These are phyloP conservation scores for Bombus turneri DNA, from an alignment of 1,140 invertebrate genomes.

Conservation along the genomic window DNA sequence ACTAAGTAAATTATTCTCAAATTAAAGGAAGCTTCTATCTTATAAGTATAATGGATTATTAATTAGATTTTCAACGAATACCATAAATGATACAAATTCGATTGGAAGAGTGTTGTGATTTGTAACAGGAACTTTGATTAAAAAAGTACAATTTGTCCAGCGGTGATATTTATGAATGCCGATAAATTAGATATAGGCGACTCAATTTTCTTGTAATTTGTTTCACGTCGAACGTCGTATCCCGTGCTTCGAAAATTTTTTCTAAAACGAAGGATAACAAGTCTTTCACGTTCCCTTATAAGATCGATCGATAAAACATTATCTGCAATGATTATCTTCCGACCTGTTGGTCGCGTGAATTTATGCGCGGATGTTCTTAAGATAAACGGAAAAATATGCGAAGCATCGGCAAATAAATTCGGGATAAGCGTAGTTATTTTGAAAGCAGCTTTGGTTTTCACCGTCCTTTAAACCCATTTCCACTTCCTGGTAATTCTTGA, in stretches of 20 bases:
- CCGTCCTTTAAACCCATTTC: too few relatives aligned
- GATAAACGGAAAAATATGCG: not conserved
- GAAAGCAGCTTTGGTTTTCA: not conserved
- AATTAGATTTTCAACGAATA: not conserved
- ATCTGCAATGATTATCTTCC: not conserved
- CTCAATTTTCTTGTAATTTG: not conserved
- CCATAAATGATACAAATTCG: not conserved
- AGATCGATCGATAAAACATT: conserved; percentile 6
- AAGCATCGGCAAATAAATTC: not conserved
- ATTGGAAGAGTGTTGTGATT: not conserved
- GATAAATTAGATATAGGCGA: not conserved
- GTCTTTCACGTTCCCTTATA: not conserved
- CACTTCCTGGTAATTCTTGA: not conserved
- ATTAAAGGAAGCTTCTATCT: not conserved
- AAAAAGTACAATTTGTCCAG: not conserved
- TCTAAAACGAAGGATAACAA: conserved; percentile 19
- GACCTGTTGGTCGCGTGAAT: not conserved
- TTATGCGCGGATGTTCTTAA: not conserved
- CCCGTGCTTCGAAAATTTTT: not conserved
- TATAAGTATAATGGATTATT: not conserved
- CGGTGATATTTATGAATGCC: not conserved
- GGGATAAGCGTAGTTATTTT: not conserved
- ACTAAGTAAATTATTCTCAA: not conserved
- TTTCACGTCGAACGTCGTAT: not conserved
- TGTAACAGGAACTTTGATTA: not conserved